These are phyloP conservation scores for Notechis scutatus DNA, from an alignment of 2,113 vertebrate species.

Conservation along the genomic window DNA sequence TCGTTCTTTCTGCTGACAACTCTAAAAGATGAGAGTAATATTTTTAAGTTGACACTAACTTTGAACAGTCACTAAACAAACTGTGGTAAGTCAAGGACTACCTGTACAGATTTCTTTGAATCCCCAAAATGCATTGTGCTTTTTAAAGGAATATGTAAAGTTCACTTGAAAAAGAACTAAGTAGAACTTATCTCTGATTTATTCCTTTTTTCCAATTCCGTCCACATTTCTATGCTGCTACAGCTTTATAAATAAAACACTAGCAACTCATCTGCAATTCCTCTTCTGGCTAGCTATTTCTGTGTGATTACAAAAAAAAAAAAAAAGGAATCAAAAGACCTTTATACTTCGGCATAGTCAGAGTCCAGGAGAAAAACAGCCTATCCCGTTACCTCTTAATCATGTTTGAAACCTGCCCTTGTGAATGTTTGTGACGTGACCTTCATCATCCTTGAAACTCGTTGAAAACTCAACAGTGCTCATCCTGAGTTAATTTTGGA, in stretches of 20 bases:
- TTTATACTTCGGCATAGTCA: background rate
- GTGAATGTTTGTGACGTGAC: background rate
- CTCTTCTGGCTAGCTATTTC: background rate
- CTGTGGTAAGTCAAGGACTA: background rate
- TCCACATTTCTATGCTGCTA: background rate
- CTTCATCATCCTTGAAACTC: background rate
- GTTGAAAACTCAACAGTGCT: background rate
- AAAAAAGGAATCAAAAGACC: background rate
- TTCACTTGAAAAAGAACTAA: background rate
- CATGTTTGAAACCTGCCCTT: background rate
- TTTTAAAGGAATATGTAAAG: background rate
- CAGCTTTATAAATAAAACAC: background rate
- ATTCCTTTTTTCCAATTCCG: background rate
- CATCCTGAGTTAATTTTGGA: constrained; percentile 11
- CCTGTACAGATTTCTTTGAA: too few relatives aligned
- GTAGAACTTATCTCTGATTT: background rate
- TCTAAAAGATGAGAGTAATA: too few relatives aligned
- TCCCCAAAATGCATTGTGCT: background rate
- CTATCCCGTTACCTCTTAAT: constrained; percentile 12
- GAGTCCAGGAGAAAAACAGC: background rate
- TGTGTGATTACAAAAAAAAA: background rate
- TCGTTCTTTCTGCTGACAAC: too few relatives aligned
- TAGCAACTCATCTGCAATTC: background rate
- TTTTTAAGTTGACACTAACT: background rate
- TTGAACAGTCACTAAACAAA: background rate